A percentile compares a stretch with the other conserved stretches of the same genome.
These are phyloP conservation scores for Octopus bimaculoides DNA, from an alignment of 1,140 invertebrate genomes.

Conservation along the genomic window DNA sequence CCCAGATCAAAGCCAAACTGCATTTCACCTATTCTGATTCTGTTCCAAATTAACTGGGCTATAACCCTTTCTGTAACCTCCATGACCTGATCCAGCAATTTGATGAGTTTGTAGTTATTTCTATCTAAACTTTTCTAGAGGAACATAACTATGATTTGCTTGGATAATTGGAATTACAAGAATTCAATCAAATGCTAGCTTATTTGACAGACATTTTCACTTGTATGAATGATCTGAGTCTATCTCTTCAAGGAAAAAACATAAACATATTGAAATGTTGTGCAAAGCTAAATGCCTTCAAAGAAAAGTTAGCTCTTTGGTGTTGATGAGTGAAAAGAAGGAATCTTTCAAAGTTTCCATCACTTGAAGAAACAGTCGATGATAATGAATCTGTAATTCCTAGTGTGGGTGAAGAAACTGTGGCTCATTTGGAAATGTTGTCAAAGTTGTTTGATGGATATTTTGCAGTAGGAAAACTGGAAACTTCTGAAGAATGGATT, in stretches of 20 bases:
- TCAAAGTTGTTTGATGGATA: slow-evolving; percentile 1
- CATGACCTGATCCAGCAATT: too few species aligned
- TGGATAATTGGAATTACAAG: background rate
- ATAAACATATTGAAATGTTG: slow-evolving; percentile 5
- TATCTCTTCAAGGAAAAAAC: background rate
- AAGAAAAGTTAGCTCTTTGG: slow-evolving; percentile 2
- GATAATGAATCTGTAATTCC: background rate
- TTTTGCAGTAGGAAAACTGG: background rate
- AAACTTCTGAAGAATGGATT: slow-evolving; percentile 4
- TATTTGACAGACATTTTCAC: slow-evolving; percentile 5
- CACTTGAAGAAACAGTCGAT: slow-evolving; percentile 8
- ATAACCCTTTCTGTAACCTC: too few species aligned
- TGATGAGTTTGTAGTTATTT: too few species aligned
- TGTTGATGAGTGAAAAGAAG: background rate
- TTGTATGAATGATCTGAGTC: slow-evolving; percentile 8
- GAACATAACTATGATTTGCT: background rate
- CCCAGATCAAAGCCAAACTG: too few species aligned
- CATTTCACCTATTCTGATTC: too few species aligned
- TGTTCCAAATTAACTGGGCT: too few species aligned
- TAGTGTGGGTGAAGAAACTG: slow-evolving; percentile 7
- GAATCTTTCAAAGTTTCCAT: slow-evolving; percentile 5
- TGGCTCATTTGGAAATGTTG: slow-evolving; percentile 9
- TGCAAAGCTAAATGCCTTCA: slow-evolving; percentile 1
- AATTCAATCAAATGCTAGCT: slow-evolving; percentile 2
- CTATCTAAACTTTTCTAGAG: background rate